These are phyloP conservation scores for Balearica regulorum DNA, from an alignment of 2,797 vertebrate species.

Conservation along the genomic window DNA sequence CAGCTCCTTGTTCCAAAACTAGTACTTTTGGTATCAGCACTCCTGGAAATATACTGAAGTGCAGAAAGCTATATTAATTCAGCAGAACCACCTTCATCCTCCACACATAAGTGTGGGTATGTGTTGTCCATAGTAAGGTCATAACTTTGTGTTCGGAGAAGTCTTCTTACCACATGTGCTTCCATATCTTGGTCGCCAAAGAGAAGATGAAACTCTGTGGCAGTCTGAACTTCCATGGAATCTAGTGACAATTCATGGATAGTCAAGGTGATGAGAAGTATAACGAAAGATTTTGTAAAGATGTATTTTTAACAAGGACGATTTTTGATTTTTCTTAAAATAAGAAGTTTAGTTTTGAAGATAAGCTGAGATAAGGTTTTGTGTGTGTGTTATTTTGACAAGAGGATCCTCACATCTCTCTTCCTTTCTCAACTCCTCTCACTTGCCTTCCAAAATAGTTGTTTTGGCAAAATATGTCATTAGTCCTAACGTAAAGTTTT, in stretches of 20 bases:
- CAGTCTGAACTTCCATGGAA: background rate
- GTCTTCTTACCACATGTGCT: background rate
- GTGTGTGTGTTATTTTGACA: background rate
- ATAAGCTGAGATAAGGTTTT: background rate
- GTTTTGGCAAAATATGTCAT: background rate
- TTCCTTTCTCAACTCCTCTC: background rate
- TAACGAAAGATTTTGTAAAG: background rate
- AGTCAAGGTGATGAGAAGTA: background rate
- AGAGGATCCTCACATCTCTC: background rate
- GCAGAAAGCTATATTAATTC: background rate
- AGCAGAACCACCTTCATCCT: background rate
- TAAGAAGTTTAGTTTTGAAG: background rate
- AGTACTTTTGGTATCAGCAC: accelerated
- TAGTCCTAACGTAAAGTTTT: background rate
- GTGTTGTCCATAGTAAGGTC: background rate
- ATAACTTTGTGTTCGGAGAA: background rate
- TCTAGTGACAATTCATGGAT: background rate
- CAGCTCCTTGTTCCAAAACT: background rate
- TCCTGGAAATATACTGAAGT: background rate
- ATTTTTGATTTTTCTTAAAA: background rate
- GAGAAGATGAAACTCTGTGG: background rate
- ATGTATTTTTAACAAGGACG: background rate
- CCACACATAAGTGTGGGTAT: background rate
- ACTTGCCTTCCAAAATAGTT: background rate
- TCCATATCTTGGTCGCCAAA: background rate